Evolutionary conservation across 2,888 invertebrate genomes (phyloP).

Genomic region (Atrina japonica): DNA sequence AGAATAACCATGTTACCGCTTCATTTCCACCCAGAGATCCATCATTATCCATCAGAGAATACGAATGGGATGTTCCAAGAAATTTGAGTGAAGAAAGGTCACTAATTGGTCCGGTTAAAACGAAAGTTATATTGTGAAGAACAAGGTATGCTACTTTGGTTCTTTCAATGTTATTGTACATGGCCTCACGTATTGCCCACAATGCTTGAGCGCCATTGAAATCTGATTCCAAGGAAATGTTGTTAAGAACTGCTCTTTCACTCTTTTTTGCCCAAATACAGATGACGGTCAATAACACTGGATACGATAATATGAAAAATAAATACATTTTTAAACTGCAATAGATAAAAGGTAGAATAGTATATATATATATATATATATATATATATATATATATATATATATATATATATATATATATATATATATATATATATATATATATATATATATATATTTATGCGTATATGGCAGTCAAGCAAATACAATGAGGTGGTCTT

Average conservation of each 20-base stretch:
- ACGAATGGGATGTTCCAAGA: not conserved
- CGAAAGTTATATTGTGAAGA: not conserved
- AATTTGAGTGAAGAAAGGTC: not conserved
- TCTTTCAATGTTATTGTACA: not conserved
- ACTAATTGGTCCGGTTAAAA: not conserved
- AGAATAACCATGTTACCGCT: slow-evolving; percentile 15
- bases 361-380: no score
- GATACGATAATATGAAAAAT: no score
- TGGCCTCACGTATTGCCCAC: slow-evolving; percentile 1
- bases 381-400: no score
- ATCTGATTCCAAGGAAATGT: not conserved
- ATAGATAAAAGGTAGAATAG: no score
- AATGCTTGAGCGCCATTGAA: slow-evolving; percentile 1
- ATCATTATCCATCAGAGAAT: not conserved
- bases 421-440: no score
- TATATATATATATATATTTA: no score
- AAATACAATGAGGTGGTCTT: no score
- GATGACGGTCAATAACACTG: no score
- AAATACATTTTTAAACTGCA: no score
- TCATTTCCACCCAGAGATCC: slow-evolving; percentile 6
- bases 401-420: no score
- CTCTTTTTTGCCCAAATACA: not conserved
- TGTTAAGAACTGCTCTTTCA: slow-evolving; percentile 10
- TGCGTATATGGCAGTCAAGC: no score
- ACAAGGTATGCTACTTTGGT: not conserved